A percentile compares a stretch with the other conserved stretches of the same genome.
Conservation (phyloP, 2,797 vertebrate species). For the Psittacula echo region DNA sequence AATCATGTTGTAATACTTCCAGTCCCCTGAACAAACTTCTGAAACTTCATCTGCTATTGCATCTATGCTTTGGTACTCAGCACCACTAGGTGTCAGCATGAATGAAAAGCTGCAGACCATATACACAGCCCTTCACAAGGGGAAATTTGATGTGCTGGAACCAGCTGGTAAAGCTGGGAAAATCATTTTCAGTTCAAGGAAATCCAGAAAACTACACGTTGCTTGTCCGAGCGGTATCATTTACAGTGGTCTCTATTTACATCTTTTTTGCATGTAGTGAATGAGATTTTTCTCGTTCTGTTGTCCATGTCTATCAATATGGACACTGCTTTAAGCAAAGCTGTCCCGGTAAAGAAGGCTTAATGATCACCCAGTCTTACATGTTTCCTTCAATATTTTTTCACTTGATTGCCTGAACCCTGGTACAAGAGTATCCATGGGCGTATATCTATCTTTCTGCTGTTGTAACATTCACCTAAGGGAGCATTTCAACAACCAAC, state of each 20-base stretch:
- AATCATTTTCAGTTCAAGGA: background rate
- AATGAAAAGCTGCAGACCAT: background rate
- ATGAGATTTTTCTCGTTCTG: background rate
- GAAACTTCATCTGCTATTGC: background rate
- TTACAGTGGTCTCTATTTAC: background rate
- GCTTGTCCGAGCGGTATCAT: background rate
- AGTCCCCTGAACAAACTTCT: background rate
- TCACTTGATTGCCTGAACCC: background rate
- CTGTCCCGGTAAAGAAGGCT: background rate
- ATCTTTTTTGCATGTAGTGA: background rate
- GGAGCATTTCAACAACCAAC: background rate
- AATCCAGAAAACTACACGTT: background rate
- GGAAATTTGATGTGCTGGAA: background rate
- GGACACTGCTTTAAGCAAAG: background rate
- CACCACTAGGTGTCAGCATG: background rate
- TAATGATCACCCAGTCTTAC: background rate
- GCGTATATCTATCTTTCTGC: background rate
- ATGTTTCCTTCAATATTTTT: background rate
- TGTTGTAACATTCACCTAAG: background rate
- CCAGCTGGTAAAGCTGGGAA: background rate
- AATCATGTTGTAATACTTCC: background rate
- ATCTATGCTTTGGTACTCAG: background rate
- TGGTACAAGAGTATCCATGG: background rate
- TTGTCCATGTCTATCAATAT: background rate
- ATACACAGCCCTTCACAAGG: background rate